Conservation (phyloP, 2,113 vertebrate species). For the Leiothrix lutea region DNA sequence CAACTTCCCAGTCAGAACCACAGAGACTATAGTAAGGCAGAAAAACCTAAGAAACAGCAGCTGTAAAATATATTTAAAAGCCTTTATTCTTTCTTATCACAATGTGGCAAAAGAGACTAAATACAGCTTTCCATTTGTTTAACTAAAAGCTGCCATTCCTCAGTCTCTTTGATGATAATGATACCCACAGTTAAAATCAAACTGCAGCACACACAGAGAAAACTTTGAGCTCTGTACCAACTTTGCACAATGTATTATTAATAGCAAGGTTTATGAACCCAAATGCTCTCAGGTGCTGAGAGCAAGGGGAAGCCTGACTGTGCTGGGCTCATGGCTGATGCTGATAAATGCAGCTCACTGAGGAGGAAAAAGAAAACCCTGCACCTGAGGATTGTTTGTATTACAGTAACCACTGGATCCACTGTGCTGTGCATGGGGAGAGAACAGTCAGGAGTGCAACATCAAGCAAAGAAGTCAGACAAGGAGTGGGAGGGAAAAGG, state of each 20-base stretch:
- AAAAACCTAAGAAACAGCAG: conserved; percentile 68
- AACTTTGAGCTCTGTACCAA: conserved; percentile 40
- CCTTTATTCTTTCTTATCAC: conserved; percentile 73
- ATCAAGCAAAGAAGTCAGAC: background rate
- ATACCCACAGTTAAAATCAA: conserved; percentile 64
- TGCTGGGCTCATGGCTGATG: background rate
- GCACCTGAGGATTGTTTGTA: background rate
- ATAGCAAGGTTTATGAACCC: conserved; percentile 30
- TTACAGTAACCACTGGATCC: background rate
- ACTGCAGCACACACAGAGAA: conserved; percentile 7
- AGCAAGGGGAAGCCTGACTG: conserved; percentile 26
- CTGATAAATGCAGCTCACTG: background rate
- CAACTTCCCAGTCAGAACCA: conserved; percentile 44
- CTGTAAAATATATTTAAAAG: conserved; percentile 65
- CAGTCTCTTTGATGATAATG: conserved; percentile 61
- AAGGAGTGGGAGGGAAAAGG: background rate
- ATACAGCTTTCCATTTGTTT: conserved; percentile 75
- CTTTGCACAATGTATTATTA: conserved; percentile 49
- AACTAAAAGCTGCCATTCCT: conserved; percentile 74
- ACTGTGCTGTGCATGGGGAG: background rate
- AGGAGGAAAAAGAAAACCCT: background rate
- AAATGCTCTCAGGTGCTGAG: conserved; percentile 3
- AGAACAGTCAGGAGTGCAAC: background rate
- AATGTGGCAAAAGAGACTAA: conserved; percentile 72
- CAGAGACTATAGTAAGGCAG: conserved; percentile 53